phyloP scores from a whole-genome alignment of 2,888 invertebrate genomes.

The Plemyria rubiginata region DNA sequence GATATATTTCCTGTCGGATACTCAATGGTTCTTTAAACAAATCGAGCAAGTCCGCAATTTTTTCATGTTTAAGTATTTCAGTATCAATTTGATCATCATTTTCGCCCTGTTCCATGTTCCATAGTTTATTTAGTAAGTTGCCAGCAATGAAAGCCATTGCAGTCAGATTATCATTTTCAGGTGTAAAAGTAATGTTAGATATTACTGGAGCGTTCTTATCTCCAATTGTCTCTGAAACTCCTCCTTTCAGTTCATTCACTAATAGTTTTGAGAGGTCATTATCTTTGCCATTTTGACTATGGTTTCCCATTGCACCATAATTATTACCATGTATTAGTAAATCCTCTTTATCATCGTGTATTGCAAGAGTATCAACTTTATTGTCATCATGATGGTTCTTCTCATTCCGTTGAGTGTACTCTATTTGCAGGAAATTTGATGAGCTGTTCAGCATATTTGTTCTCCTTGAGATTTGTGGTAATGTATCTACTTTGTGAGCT shows the following conservation, averaged over 20 bases:
- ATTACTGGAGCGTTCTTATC: conserved; percentile 59
- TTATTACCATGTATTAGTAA: conserved; percentile 50
- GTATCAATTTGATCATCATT: conserved; percentile 61
- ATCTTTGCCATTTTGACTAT: conserved; percentile 60
- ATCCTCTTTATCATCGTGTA: conserved; percentile 51
- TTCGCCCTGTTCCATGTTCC: conserved; percentile 73
- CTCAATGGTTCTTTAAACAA: conserved; percentile 75
- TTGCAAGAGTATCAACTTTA: conserved; percentile 63
- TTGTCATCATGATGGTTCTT: conserved; percentile 64
- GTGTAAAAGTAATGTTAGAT: conserved; percentile 76
- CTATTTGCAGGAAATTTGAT: conserved; percentile 62
- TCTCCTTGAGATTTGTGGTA: conserved; percentile 53
- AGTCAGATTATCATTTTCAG: conserved; percentile 74
- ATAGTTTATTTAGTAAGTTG: conserved; percentile 73
- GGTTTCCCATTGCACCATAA: conserved; percentile 56
- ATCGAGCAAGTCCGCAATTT: conserved; percentile 68
- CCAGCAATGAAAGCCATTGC: conserved; percentile 79
- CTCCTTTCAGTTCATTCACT: conserved; percentile 69
- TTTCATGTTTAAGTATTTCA: conserved; percentile 69
- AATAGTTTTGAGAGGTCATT: conserved; percentile 69
- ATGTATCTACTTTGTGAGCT: conserved; percentile 56
- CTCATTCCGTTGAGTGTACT: conserved; percentile 58
- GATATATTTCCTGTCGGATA: conserved; percentile 68
- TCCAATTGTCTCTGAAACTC: conserved; percentile 65
- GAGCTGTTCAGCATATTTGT: conserved; percentile 46